Conservation (phyloP, 1,140 invertebrate genomes). For the Conus betulinus region DNA sequence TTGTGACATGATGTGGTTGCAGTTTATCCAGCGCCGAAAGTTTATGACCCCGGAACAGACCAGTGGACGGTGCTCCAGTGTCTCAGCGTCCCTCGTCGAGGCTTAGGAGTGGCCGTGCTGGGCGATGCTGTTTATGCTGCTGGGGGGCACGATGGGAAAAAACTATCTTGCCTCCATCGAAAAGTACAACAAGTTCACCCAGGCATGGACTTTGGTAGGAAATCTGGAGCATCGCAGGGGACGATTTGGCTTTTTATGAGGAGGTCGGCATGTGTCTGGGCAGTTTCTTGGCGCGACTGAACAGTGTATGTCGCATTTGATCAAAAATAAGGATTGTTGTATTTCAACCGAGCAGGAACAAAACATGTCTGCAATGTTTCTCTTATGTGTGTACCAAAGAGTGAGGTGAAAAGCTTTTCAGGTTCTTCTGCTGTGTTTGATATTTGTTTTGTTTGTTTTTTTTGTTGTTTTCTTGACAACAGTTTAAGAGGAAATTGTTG, state of each 20-base stretch:
- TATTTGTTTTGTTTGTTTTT: too few relatives aligned
- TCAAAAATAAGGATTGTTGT: too few relatives aligned
- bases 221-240: constrained; percentile 28
- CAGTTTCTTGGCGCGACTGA: too few relatives aligned
- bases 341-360: too few relatives aligned
- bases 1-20: neutral
- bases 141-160: constrained; percentile 46
- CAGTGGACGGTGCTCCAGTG: constrained; percentile 41
- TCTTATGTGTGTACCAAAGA: too few relatives aligned
- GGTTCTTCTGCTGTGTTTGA: too few relatives aligned
- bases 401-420: too few relatives aligned
- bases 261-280: too few relatives aligned
- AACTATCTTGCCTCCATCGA: constrained; percentile 27
- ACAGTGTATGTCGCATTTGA: too few relatives aligned
- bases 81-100: constrained; percentile 34
- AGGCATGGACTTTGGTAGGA: constrained; percentile 38
- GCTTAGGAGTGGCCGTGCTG: constrained; percentile 30
- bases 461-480: too few relatives aligned
- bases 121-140: constrained; percentile 38
- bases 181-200: constrained; percentile 34
- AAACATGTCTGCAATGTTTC: too few relatives aligned
- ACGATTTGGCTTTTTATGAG: constrained; percentile 40
- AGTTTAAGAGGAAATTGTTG: too few relatives aligned
- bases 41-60: constrained; percentile 28
- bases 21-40: constrained; percentile 44